A percentile compares a stretch with the other conserved stretches of the same genome.
These are phyloP conservation scores for Dasyurus viverrinus DNA, from an alignment of 2,113 vertebrate genomes.

Conservation along the genomic window DNA sequence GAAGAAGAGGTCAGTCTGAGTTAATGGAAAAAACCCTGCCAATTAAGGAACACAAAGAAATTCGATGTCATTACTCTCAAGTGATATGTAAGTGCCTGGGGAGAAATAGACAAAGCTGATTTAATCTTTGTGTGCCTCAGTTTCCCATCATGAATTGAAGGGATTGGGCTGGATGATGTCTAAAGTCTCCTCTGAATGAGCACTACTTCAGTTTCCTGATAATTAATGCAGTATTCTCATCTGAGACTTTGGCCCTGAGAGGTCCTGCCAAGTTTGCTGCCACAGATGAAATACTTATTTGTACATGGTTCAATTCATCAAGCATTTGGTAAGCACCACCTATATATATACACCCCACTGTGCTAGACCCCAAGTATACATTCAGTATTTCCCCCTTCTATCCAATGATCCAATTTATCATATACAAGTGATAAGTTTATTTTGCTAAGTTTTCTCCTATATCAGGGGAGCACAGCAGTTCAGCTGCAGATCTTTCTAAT, in stretches of 20 bases:
- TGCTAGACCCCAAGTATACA: background rate
- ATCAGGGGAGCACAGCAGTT: background rate
- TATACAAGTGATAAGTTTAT: too few species aligned
- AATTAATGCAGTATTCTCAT: background rate
- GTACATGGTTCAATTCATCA: background rate
- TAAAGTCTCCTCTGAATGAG: background rate
- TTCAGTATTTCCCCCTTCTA: background rate
- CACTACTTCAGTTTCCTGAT: too few species aligned
- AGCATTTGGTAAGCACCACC: background rate
- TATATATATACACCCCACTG: background rate
- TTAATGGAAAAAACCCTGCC: background rate
- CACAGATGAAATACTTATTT: background rate
- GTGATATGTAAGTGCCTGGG: background rate
- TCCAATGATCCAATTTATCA: background rate
- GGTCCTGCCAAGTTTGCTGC: background rate
- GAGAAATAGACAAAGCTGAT: background rate
- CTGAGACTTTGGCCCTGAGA: background rate
- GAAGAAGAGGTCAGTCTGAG: constrained; percentile 16
- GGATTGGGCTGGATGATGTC: background rate
- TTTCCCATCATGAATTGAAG: background rate
- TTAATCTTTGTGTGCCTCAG: background rate
- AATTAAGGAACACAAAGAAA: background rate
- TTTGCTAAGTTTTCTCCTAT: too few species aligned
- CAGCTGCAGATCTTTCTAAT: constrained; percentile 1
- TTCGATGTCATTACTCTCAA: background rate